phyloP scores from a whole-genome alignment of 2,113 vertebrate species.

The Pogona vitticeps region DNA sequence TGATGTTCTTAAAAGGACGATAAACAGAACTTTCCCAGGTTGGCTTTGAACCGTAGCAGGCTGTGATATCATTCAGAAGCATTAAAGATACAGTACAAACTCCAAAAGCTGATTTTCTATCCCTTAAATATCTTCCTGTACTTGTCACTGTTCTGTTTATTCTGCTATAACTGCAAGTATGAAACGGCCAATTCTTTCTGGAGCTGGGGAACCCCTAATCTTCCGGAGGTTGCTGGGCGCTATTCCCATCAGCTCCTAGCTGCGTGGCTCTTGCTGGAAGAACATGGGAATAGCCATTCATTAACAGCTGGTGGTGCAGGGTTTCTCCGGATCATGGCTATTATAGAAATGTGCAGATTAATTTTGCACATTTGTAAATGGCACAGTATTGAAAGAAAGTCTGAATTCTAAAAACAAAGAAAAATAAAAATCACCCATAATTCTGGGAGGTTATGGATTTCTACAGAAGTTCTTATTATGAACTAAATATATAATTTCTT shows the following conservation, averaged over 20 bases:
- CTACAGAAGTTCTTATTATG: constrained; percentile 42
- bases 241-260: not conserved
- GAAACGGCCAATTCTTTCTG: constrained; percentile 7
- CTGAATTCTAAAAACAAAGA: constrained; percentile 51
- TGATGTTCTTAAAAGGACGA: constrained; percentile 20
- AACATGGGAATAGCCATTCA: not conserved
- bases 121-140: constrained; percentile 47
- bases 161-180: not conserved
- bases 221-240: not conserved
- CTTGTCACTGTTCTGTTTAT: constrained; percentile 2
- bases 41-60: constrained; percentile 40
- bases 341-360: constrained; percentile 4
- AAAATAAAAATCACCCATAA: too few relatives aligned
- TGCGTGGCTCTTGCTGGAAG: not conserved
- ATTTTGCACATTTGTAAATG: constrained; percentile 66
- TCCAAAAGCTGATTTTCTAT: constrained; percentile 59
- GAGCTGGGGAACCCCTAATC: not conserved
- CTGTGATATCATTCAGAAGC: constrained; percentile 67
- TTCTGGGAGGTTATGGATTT: constrained; percentile 52
- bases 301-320: not conserved
- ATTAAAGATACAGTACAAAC: constrained; percentile 13
- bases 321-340: not conserved
- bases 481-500: constrained; percentile 68
- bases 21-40: not conserved
- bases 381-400: constrained; percentile 34